A percentile compares a stretch with the other conserved stretches of the same genome.
phyloP scores from a whole-genome alignment of 2,888 invertebrate species.

The Podotricha telesiphe region DNA sequence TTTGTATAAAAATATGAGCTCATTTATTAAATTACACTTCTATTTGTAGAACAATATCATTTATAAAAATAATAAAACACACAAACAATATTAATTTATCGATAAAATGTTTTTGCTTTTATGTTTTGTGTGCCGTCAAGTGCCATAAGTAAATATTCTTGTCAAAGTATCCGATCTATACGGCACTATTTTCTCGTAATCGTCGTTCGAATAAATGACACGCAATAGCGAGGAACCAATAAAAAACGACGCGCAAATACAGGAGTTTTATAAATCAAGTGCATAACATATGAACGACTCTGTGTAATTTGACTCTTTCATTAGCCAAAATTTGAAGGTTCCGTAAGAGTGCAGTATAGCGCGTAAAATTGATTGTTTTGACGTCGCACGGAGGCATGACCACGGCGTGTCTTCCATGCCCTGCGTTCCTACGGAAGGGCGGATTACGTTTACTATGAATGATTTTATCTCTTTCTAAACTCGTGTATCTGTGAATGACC shows the following conservation, averaged over 20 bases:
- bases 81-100: not conserved
- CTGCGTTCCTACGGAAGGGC: constrained; percentile 81
- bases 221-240: constrained; percentile 79
- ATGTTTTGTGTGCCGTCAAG: not conserved
- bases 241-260: constrained; percentile 80
- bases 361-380: constrained; percentile 74
- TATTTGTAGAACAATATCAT: not conserved
- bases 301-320: constrained; percentile 59
- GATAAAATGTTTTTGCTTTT: not conserved
- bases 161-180: constrained; percentile 50
- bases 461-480: constrained; percentile 84
- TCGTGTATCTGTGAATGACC: constrained; percentile 82
- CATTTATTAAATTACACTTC: not conserved
- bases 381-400: constrained; percentile 70
- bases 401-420: constrained; percentile 83
- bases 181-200: constrained; percentile 64
- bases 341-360: constrained; percentile 56
- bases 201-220: constrained; percentile 81
- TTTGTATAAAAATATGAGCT: not conserved
- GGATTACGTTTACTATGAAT: constrained; percentile 83
- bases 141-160: constrained; percentile 8
- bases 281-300: constrained; percentile 64
- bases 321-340: constrained; percentile 53
- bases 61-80: not conserved
- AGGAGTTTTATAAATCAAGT: constrained; percentile 72